Evolutionary conservation across 2,888 invertebrate species (phyloP).

Genomic region (Aradus depressus): DNA sequence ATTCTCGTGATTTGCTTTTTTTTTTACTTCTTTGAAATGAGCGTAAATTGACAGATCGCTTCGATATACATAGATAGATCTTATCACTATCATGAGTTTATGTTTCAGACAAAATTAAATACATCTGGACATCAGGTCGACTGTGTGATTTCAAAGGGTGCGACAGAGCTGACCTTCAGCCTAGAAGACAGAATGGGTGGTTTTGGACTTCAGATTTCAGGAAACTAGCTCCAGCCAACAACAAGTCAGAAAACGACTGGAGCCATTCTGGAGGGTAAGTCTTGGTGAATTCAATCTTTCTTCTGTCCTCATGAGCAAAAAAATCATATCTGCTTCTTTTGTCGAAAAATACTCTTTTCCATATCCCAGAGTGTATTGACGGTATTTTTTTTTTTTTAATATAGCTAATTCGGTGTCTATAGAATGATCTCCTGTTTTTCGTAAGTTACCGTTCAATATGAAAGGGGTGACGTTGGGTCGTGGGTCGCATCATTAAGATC

Average conservation of each 20-base stretch:
- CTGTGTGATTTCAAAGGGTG: slow-evolving; percentile 85
- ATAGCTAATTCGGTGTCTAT: not conserved
- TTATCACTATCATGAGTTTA: too few species aligned
- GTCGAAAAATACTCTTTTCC: too few species aligned
- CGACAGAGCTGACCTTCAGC: slow-evolving; percentile 72
- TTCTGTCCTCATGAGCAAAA: not conserved
- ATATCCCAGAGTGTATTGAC: too few species aligned
- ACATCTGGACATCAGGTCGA: slow-evolving; percentile 85
- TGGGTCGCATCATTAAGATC: too few species aligned
- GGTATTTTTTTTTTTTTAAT: too few species aligned
- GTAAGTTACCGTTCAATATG: slow-evolving; percentile 25
- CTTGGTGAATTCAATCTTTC: not conserved
- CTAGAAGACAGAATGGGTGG: slow-evolving; percentile 73
- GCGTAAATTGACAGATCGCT: too few species aligned
- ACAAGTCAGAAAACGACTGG: slow-evolving; percentile 78
- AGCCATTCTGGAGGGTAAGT: slow-evolving; percentile 64
- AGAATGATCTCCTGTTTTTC: not conserved
- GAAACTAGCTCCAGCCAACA: slow-evolving; percentile 70
- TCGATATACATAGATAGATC: too few species aligned
- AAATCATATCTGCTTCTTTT: too few species aligned
- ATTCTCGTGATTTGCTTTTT: too few species aligned
- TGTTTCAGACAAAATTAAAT: slow-evolving; percentile 54
- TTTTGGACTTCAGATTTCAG: slow-evolving; percentile 84
- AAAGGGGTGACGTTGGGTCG: too few species aligned
- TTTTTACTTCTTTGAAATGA: not conserved